These are phyloP conservation scores for Misgurnus mizolepis DNA, from an alignment of 2,113 vertebrate species.

Conservation along the genomic window DNA sequence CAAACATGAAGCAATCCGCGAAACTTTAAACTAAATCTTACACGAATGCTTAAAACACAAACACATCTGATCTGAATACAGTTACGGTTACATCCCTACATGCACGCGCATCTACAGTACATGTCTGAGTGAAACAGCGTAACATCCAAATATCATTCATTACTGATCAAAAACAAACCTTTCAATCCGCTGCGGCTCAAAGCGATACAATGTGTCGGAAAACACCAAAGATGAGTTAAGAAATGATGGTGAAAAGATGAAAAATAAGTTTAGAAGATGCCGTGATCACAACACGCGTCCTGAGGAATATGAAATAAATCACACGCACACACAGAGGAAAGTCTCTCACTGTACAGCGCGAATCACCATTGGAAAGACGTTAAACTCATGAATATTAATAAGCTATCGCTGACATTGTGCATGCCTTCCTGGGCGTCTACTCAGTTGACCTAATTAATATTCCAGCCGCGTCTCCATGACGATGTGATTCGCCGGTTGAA, in stretches of 20 bases:
- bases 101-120: background rate
- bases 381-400: conserved; percentile 2
- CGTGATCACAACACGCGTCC: no score
- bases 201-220: background rate
- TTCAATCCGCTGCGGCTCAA: background rate
- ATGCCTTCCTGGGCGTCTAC: background rate
- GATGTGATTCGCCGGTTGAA: no score
- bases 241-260: no score
- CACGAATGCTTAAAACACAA: background rate
- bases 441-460: background rate
- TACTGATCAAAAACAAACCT: conserved; percentile 8
- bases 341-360: background rate
- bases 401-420: background rate
- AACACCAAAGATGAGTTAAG: background rate
- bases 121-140: background rate
- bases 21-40: no score
- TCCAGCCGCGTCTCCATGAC: background rate
- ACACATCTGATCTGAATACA: background rate
- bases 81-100: background rate
- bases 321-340: background rate
- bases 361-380: background rate
- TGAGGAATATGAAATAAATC: no score
- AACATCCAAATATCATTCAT: background rate
- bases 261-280: no score
- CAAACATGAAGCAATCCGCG: no score